Evolutionary conservation across 2,797 vertebrate genomes (phyloP).

Genomic region (Phoeniculus purpureus): DNA sequence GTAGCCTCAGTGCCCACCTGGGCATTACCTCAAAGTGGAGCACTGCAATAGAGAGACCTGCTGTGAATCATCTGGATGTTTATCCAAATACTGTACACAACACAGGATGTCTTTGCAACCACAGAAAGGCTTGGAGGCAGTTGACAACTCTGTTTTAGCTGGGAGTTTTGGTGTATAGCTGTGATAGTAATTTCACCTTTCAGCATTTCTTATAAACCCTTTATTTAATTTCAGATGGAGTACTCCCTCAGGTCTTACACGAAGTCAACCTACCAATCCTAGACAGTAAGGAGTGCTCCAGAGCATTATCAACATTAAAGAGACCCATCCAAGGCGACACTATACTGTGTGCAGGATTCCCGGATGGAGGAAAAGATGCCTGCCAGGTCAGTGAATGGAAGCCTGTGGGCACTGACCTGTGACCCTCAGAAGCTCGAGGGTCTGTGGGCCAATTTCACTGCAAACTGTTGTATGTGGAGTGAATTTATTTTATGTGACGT

Average conservation of each 20-base stretch:
- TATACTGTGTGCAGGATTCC: constrained; percentile 86
- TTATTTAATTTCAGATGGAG: constrained; percentile 77
- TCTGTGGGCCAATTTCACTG: not conserved
- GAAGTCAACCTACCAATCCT: constrained; percentile 85
- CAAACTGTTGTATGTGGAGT: not conserved
- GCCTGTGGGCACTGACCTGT: not conserved
- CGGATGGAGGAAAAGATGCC: constrained; percentile 85
- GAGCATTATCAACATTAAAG: constrained; percentile 77
- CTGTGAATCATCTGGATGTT: not conserved
- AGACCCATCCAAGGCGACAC: constrained; percentile 74
- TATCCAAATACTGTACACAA: not conserved
- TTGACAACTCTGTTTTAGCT: not conserved
- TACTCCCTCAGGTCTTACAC: constrained; percentile 76
- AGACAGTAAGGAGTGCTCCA: constrained; percentile 76
- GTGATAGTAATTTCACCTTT: not conserved
- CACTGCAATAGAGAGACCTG: not conserved
- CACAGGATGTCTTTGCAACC: not conserved
- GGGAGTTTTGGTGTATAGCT: not conserved
- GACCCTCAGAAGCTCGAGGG: not conserved
- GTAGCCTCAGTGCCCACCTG: not conserved
- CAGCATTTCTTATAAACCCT: not conserved
- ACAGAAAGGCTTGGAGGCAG: not conserved
- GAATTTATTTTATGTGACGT: not conserved
- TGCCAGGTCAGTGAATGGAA: constrained; percentile 82
- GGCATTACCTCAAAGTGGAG: not conserved